Conservation (phyloP, 2,888 invertebrate genomes). For the Scaptomyza flava region DNA sequence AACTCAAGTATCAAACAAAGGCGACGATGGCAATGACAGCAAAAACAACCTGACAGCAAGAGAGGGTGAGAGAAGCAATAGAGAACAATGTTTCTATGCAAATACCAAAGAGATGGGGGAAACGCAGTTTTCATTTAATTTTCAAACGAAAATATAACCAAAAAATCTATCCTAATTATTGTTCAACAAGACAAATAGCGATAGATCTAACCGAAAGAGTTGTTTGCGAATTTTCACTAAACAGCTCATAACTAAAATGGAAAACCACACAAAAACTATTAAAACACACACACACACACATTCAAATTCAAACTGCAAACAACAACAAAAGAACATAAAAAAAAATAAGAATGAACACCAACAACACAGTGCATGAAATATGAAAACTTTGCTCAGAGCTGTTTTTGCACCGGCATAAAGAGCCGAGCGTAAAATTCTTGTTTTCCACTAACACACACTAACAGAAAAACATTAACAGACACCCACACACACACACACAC, state of each 20-base stretch:
- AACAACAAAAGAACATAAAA: conserved; percentile 15
- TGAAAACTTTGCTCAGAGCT: conserved; percentile 49
- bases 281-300: conserved; percentile 22
- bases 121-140: not conserved
- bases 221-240: conserved; percentile 25
- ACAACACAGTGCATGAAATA: conserved; percentile 29
- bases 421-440: conserved; percentile 63
- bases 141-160: not conserved
- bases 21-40: too few species aligned
- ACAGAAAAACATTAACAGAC: conserved; percentile 7
- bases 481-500: conserved; percentile 16
- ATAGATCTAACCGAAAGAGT: not conserved
- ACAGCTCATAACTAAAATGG: conserved; percentile 34
- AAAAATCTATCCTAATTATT: conserved; percentile 7
- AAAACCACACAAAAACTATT: conserved; percentile 29
- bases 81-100: not conserved
- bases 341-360: conserved; percentile 14
- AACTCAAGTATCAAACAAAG: too few species aligned
- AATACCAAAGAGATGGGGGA: conserved; percentile 1
- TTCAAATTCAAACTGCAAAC: conserved; percentile 31
- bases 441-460: conserved; percentile 39
- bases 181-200: conserved; percentile 1
- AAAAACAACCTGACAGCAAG: conserved; percentile 19
- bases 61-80: not conserved
- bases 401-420: conserved; percentile 61